Evolutionary conservation across 1,140 invertebrate genomes (phyloP).

Genomic region (Psilanteris sp.): DNA sequence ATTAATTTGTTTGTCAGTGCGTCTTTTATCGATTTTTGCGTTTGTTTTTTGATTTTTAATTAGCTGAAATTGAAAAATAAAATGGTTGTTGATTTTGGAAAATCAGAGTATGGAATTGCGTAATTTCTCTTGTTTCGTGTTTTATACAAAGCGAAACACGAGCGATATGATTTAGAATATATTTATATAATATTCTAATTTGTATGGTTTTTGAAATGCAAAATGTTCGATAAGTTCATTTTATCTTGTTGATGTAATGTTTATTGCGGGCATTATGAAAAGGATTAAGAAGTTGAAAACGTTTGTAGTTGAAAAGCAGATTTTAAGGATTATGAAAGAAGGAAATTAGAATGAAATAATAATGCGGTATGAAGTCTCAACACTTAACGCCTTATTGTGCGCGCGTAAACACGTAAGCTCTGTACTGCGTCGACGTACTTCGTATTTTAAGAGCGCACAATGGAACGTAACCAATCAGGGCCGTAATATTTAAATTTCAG

Average conservation of each 20-base stretch:
- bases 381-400: constrained; percentile 31
- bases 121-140: no score
- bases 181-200: no score
- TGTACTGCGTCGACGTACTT: constrained; percentile 23
- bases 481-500: constrained; percentile 4
- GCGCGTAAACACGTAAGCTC: constrained; percentile 33
- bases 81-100: no score
- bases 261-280: no score
- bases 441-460: constrained; percentile 44
- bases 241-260: no score
- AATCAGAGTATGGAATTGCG: no score
- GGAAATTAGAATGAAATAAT: constrained; percentile 28
- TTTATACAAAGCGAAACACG: no score
- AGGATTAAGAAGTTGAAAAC: constrained; percentile 6
- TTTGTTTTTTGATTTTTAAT: constrained; percentile 2
- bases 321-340: constrained; percentile 25
- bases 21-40: not conserved
- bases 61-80: no score
- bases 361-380: constrained; percentile 21
- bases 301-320: constrained; percentile 15
- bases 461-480: constrained; percentile 38
- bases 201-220: no score
- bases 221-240: no score
- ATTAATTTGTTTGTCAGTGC: constrained; percentile 1
- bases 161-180: no score